These are phyloP conservation scores for Epirrita christyi DNA, from an alignment of 2,888 invertebrate species.

Conservation along the genomic window DNA sequence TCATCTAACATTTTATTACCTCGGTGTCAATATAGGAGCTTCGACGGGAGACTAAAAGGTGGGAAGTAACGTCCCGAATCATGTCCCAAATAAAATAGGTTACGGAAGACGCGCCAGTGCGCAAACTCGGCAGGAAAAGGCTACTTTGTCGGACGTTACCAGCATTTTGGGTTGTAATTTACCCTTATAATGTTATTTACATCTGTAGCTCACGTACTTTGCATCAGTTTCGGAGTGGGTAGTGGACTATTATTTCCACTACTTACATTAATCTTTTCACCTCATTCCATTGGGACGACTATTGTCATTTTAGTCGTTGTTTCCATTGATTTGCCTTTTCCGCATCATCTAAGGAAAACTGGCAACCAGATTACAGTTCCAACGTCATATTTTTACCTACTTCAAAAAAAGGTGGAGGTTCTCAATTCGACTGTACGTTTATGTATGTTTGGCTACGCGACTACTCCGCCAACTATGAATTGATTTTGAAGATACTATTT, in stretches of 20 bases:
- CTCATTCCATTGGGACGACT: neutral
- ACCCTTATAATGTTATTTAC: constrained; percentile 36
- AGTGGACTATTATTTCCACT: neutral
- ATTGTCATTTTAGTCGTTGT: neutral
- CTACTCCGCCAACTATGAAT: too few relatives aligned
- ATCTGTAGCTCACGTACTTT: constrained; percentile 31
- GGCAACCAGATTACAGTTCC: too few relatives aligned
- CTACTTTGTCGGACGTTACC: constrained; percentile 45
- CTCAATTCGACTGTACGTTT: too few relatives aligned
- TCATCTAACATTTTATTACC: constrained; percentile 34
- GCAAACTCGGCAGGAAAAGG: constrained; percentile 60
- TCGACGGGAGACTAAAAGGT: constrained; percentile 30
- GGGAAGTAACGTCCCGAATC: constrained; percentile 46
- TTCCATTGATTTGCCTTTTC: too few relatives aligned
- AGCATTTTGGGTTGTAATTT: constrained; percentile 40
- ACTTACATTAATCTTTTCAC: neutral
- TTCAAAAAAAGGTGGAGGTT: too few relatives aligned
- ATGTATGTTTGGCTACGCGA: too few relatives aligned
- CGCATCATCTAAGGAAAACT: too few relatives aligned
- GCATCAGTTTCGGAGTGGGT: constrained; percentile 16
- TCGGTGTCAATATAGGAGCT: too few relatives aligned
- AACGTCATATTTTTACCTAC: too few relatives aligned
- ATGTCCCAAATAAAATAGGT: constrained; percentile 57
- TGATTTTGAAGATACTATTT: too few relatives aligned
- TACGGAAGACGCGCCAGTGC: constrained; percentile 53